These are phyloP conservation scores for Danaus plexippus DNA, from an alignment of 1,140 invertebrate genomes.

Conservation along the genomic window DNA sequence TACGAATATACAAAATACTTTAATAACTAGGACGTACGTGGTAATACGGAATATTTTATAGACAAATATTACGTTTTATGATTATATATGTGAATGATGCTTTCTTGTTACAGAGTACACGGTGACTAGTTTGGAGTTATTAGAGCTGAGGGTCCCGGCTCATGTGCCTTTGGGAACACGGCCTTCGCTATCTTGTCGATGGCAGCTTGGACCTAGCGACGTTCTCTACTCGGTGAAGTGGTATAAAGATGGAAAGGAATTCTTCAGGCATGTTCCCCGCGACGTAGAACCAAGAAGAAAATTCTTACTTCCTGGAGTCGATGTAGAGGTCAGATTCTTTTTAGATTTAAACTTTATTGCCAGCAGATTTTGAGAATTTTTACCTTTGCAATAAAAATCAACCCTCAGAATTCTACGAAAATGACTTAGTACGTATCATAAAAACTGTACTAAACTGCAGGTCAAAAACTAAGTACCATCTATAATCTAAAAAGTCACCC, in stretches of 20 bases:
- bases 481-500: no score
- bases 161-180: conserved; percentile 77
- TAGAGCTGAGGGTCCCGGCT: conserved; percentile 77
- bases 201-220: conserved; percentile 84
- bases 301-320: conserved; percentile 82
- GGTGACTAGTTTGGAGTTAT: conserved; percentile 72
- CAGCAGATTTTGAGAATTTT: no score
- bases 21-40: conserved; percentile 21
- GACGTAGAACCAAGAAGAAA: conserved; percentile 81
- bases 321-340: conserved; percentile 80
- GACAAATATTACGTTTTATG: background rate
- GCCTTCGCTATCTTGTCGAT: conserved; percentile 82
- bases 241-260: conserved; percentile 91
- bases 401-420: no score
- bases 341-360: conserved; percentile 5
- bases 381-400: no score
- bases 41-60: conserved; percentile 14
- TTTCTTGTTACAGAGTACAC: conserved; percentile 42
- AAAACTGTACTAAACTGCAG: no score
- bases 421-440: no score
- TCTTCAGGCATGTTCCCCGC: conserved; percentile 85
- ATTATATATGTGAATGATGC: conserved; percentile 1
- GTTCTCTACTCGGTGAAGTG: conserved; percentile 88
- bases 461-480: no score
- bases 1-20: conserved; percentile 33